phyloP scores from a whole-genome alignment of 2,113 vertebrate species.

The Mungos mungo region DNA sequence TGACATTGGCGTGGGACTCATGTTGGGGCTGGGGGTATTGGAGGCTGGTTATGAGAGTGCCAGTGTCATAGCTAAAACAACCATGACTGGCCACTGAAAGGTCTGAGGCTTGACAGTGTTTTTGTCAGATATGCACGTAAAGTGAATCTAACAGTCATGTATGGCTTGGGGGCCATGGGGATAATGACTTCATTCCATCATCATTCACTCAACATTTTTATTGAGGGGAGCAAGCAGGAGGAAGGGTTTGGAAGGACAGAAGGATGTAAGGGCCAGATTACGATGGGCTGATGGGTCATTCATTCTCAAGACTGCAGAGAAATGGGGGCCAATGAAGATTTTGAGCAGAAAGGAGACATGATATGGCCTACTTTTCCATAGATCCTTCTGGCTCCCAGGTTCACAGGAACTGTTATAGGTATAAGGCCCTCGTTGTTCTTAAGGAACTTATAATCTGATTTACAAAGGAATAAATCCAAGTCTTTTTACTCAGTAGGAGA shows the following conservation, averaged over 20 bases:
- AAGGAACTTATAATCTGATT: background rate
- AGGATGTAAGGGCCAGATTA: background rate
- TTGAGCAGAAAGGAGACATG: background rate
- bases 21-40: background rate
- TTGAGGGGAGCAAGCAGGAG: background rate
- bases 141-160: background rate
- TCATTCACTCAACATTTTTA: background rate
- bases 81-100: background rate
- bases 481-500: background rate
- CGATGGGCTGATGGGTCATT: accelerated
- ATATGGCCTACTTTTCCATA: background rate
- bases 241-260: background rate
- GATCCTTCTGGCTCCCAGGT: background rate
- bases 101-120: background rate
- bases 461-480: background rate
- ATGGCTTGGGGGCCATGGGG: background rate
- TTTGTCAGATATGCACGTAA: accelerated
- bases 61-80: background rate
- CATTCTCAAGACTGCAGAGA: background rate
- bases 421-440: background rate
- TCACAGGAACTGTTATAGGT: background rate
- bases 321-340: background rate
- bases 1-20: accelerated
- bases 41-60: background rate
- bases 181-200: background rate